Conservation (phyloP, 2,888 invertebrate species). For the Anagyrus pseudococci region DNA sequence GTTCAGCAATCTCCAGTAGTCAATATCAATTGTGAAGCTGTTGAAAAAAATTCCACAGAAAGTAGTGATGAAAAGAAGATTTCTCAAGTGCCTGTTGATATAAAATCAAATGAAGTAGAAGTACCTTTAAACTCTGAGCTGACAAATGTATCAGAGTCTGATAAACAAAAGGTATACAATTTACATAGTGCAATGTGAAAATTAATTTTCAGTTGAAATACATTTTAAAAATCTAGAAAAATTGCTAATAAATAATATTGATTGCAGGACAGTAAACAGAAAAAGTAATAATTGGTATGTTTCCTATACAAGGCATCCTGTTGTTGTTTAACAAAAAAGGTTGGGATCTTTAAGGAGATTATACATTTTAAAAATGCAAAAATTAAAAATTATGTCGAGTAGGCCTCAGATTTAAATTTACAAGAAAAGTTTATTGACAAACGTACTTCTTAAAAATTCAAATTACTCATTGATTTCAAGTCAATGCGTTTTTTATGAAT, state of each 20-base stretch:
- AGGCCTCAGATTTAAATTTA: slow-evolving; percentile 9
- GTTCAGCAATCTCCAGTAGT: too few relatives aligned
- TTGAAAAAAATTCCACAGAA: too few relatives aligned
- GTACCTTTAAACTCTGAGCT: too few relatives aligned
- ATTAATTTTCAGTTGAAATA: neutral
- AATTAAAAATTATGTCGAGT: slow-evolving; percentile 16
- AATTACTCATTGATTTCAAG: slow-evolving; percentile 26
- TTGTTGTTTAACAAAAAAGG: neutral
- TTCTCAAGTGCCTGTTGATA: too few relatives aligned
- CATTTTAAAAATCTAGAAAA: neutral
- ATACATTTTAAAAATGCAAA: neutral
- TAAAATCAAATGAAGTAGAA: too few relatives aligned
- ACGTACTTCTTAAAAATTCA: slow-evolving; percentile 27
- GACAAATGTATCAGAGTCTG: too few relatives aligned
- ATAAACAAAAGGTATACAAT: slow-evolving; percentile 33
- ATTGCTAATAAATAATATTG: neutral
- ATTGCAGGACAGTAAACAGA: slow-evolving; percentile 26
- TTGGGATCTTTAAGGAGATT: neutral
- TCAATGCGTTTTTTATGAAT: slow-evolving; percentile 18
- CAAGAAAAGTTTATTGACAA: slow-evolving; percentile 20
- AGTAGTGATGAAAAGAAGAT: too few relatives aligned
- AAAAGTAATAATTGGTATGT: slow-evolving; percentile 24
- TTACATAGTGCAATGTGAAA: neutral
- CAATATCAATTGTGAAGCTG: too few relatives aligned
- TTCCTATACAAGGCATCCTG: too few relatives aligned